Evolutionary conservation across 2,888 invertebrate genomes (phyloP).

Genomic region (Ctena decussata): DNA sequence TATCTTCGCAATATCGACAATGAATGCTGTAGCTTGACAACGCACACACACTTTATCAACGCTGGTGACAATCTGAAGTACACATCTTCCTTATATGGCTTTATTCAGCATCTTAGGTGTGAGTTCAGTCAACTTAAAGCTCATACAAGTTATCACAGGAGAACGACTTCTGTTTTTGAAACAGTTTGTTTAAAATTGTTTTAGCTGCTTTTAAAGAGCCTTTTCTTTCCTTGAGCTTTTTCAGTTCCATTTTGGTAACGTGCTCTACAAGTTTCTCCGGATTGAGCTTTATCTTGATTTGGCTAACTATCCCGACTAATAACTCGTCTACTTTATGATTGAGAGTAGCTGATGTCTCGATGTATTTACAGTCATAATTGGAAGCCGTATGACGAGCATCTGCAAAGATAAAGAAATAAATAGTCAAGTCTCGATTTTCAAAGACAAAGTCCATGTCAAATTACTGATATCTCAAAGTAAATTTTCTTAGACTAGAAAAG

Average conservation of each 20-base stretch:
- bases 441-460: no score
- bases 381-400: conserved; percentile 64
- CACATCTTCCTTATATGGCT: no score
- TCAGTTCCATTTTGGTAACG: conserved; percentile 4
- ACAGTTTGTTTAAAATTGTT: conserved; percentile 51
- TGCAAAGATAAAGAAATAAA: conserved; percentile 38
- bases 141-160: conserved; percentile 66
- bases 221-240: conserved; percentile 43
- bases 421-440: no score
- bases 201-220: conserved; percentile 55
- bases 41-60: no score
- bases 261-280: conserved; percentile 47
- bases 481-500: no score
- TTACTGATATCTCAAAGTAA: no score
- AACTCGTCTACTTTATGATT: conserved; percentile 99
- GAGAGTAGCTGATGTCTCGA: conserved; percentile 98
- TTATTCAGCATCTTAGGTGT: no score
- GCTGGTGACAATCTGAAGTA: no score
- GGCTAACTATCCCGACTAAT: conserved; percentile 96
- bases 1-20: no score
- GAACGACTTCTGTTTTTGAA: conserved; percentile 61
- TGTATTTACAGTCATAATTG: conserved; percentile 93
- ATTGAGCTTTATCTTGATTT: conserved; percentile 92
- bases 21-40: no score
- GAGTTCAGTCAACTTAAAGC: no score